phyloP scores from a whole-genome alignment of 2,797 vertebrate genomes.

The Pseudochaenichthys georgianus region DNA sequence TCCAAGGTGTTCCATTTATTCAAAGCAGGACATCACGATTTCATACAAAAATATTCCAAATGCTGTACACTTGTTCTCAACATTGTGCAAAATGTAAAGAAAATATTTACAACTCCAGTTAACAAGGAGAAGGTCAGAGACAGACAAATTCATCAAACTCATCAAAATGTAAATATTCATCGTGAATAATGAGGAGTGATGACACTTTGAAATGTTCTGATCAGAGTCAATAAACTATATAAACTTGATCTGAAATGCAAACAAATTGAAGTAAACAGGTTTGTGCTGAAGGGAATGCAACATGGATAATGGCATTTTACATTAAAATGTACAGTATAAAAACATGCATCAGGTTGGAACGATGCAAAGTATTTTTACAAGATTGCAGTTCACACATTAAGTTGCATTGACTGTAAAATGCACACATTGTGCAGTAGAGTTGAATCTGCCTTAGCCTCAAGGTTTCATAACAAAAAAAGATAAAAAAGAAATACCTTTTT shows the following conservation, averaged over 20 bases:
- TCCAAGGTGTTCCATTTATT: slow-evolving; percentile 59
- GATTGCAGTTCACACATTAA: slow-evolving; percentile 34
- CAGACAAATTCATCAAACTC: not conserved
- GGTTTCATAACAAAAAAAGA: slow-evolving; percentile 19
- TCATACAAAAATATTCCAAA: slow-evolving; percentile 76
- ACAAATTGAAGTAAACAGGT: slow-evolving; percentile 30
- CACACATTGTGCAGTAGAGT: slow-evolving; percentile 1
- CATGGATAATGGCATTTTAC: slow-evolving; percentile 13
- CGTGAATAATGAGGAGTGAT: slow-evolving; percentile 12
- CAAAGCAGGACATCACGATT: slow-evolving; percentile 57
- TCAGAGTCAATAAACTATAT: slow-evolving; percentile 21
- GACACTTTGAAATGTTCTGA: slow-evolving; percentile 35
- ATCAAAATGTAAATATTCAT: slow-evolving; percentile 14
- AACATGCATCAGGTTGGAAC: slow-evolving; percentile 41
- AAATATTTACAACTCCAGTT: slow-evolving; percentile 65
- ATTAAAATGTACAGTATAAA: slow-evolving; percentile 25
- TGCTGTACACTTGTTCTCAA: slow-evolving; percentile 74
- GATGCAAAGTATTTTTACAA: slow-evolving; percentile 31
- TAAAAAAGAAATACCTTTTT: slow-evolving; percentile 25
- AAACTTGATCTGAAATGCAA: slow-evolving; percentile 27
- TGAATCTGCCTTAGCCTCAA: slow-evolving; percentile 2
- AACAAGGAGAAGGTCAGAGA: slow-evolving; percentile 29
- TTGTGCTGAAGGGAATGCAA: slow-evolving; percentile 37
- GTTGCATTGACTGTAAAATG: slow-evolving; percentile 29
- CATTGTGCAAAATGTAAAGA: slow-evolving; percentile 72